These are phyloP conservation scores for Falco rusticolus DNA, from an alignment of 2,797 vertebrate genomes.

Conservation along the genomic window DNA sequence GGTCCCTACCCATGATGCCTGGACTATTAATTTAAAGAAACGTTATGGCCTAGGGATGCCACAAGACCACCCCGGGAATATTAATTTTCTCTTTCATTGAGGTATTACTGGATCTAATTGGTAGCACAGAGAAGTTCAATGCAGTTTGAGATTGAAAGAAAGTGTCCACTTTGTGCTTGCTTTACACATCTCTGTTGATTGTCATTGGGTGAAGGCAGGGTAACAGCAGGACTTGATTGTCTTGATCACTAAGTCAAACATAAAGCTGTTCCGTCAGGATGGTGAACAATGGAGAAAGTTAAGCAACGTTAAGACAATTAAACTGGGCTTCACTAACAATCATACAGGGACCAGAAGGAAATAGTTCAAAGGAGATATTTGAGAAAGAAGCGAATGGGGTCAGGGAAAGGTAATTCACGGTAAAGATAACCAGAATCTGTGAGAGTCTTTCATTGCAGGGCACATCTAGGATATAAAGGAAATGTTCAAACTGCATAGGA, in stretches of 20 bases:
- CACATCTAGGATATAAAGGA: not conserved
- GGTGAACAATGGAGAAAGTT: not conserved
- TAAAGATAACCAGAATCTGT: conserved; percentile 40
- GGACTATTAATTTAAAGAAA: not conserved
- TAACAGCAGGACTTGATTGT: not conserved
- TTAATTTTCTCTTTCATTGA: not conserved
- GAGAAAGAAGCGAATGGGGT: conserved; percentile 7
- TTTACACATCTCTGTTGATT: not conserved
- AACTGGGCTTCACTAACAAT: not conserved
- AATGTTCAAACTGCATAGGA: conserved; percentile 40
- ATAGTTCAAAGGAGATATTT: conserved; percentile 17
- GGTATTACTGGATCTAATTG: not conserved
- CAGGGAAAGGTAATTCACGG: conserved; percentile 34
- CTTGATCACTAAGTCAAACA: not conserved
- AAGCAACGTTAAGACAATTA: conserved; percentile 1
- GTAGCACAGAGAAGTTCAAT: not conserved
- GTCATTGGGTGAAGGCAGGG: not conserved
- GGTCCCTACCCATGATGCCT: not conserved
- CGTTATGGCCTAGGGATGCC: not conserved
- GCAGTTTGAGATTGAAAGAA: not conserved
- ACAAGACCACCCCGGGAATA: not conserved
- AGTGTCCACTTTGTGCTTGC: not conserved
- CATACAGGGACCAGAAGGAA: not conserved
- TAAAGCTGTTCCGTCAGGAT: not conserved
- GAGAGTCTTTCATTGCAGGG: conserved; percentile 32